Percentiles rank a stretch among this genome's conserved stretches.
Conservation (phyloP, 1,140 invertebrate species). For the Drosophila orena region DNA sequence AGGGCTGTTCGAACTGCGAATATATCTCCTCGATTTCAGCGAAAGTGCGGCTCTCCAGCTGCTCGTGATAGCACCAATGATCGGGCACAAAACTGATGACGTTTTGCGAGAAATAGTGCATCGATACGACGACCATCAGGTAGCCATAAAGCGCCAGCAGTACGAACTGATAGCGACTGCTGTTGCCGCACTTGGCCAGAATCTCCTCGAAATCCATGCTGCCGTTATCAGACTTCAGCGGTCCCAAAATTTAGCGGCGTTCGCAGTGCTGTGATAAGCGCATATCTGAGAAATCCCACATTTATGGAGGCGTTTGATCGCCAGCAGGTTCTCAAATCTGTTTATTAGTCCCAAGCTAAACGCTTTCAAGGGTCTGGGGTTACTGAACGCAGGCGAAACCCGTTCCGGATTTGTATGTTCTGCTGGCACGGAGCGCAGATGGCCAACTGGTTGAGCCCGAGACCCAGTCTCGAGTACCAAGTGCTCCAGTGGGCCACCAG, state of each 20-base stretch:
- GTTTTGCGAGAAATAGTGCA: conserved; percentile 86
- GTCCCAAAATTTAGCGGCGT: neutral
- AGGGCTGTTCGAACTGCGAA: conserved; percentile 48
- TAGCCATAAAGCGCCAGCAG: conserved; percentile 84
- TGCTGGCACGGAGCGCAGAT: conserved; percentile 39
- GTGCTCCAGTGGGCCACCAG: neutral
- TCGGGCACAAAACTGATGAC: conserved; percentile 86
- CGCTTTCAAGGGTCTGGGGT: conserved; percentile 14
- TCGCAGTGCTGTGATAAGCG: conserved; percentile 38
- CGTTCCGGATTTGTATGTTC: conserved; percentile 50
- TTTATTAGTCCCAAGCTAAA: conserved; percentile 28
- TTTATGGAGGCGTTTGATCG: conserved; percentile 33
- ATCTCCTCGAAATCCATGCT: conserved; percentile 86
- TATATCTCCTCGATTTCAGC: conserved; percentile 61
- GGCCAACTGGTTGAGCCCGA: conserved; percentile 52
- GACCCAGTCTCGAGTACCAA: neutral
- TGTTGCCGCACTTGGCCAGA: conserved; percentile 87
- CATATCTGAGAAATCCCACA: conserved; percentile 26
- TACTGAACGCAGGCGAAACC: conserved; percentile 54
- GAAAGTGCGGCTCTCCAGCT: conserved; percentile 62
- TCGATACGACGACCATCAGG: conserved; percentile 83
- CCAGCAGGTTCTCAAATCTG: conserved; percentile 23
- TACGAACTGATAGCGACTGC: conserved; percentile 87
- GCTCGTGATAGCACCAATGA: conserved; percentile 84
- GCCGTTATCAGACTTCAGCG: conserved; percentile 14